Evolutionary conservation across 1,140 invertebrate species (phyloP).

Genomic region (Polyergus mexicanus): DNA sequence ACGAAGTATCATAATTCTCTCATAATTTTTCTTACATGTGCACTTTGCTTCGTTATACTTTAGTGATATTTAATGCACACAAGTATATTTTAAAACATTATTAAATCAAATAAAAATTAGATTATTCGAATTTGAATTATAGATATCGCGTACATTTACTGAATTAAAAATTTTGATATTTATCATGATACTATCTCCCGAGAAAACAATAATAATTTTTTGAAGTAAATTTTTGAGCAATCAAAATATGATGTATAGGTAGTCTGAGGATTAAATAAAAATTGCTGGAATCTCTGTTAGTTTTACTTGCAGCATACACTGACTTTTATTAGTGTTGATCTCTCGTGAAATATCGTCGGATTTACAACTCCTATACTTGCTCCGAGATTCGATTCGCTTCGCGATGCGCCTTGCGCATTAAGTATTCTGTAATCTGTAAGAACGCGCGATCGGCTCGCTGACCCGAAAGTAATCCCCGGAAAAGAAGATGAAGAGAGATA

Average conservation of each 20-base stretch:
- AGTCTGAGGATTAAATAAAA: conserved; percentile 1
- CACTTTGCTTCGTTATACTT: too few species aligned
- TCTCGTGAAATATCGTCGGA: conserved; percentile 54
- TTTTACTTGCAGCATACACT: neutral
- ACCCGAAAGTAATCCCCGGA: conserved; percentile 75
- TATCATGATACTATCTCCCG: neutral
- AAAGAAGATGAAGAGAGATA: conserved; percentile 65
- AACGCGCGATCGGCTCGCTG: conserved; percentile 67
- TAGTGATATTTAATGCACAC: neutral
- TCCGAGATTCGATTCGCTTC: conserved; percentile 13
- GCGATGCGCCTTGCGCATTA: conserved; percentile 52
- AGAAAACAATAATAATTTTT: neutral
- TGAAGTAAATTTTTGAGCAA: neutral
- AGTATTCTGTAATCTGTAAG: conserved; percentile 74
- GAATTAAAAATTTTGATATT: neutral
- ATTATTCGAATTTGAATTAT: conserved; percentile 26
- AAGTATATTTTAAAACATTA: neutral
- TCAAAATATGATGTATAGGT: neutral
- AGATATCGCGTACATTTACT: neutral
- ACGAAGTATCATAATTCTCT: neutral
- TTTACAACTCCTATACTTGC: conserved; percentile 23
- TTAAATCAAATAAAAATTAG: neutral
- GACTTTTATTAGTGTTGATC: conserved; percentile 15
- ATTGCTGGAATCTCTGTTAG: neutral
- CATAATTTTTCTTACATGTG: neutral